Conservation (phyloP, 2,797 vertebrate genomes). For the Limnodromus scolopaceus region DNA sequence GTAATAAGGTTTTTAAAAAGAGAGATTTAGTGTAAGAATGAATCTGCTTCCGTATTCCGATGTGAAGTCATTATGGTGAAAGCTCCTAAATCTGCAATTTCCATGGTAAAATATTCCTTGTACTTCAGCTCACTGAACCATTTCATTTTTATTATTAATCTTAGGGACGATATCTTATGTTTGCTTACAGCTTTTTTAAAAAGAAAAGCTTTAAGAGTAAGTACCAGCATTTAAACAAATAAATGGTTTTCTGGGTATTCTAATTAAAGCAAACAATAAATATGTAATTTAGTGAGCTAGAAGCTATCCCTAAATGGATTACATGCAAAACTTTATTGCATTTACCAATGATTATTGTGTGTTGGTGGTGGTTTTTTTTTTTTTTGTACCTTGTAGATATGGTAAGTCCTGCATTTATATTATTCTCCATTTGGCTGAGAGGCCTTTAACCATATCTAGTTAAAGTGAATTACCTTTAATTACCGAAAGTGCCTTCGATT, state of each 20-base stretch:
- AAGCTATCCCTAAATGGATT: neutral
- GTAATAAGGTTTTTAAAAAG: neutral
- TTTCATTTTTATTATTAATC: slow-evolving; percentile 8
- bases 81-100: slow-evolving; percentile 19
- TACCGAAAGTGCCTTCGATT: neutral
- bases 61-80: neutral
- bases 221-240: neutral
- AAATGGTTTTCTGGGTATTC: neutral
- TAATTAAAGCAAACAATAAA: neutral
- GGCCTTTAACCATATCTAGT: neutral
- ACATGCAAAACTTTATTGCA: neutral
- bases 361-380: neutral
- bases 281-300: neutral
- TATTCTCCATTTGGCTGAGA: neutral
- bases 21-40: neutral
- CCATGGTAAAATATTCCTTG: neutral
- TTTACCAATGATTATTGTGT: neutral
- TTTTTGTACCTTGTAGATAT: neutral
- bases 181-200: slow-evolving; percentile 16
- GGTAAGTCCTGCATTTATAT: neutral
- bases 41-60: neutral
- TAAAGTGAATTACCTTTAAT: slow-evolving; percentile 30
- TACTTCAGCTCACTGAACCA: neutral
- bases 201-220: neutral
- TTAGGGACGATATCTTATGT: neutral